Percentiles rank a stretch among this genome's conserved stretches.
Conservation (phyloP, 2,797 vertebrate genomes). For the Falco peregrinus region DNA sequence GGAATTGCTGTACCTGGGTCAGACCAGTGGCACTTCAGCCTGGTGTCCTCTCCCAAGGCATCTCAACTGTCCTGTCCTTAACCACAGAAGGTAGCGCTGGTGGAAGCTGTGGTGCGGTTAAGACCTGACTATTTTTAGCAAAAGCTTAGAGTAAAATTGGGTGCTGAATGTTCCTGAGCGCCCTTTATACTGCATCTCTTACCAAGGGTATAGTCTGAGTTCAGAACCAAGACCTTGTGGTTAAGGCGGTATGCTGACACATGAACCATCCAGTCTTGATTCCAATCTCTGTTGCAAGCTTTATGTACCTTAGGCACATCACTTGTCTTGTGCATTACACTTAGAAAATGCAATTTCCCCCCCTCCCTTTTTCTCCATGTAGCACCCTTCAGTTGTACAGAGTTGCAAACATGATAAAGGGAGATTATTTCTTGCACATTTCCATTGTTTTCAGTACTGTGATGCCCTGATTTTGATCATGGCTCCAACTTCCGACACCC, state of each 20-base stretch:
- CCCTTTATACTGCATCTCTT: not conserved
- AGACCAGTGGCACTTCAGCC: not conserved
- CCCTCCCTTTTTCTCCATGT: not conserved
- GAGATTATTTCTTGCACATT: not conserved
- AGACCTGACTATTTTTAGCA: not conserved
- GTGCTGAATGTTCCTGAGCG: not conserved
- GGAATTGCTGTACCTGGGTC: constrained; percentile 2
- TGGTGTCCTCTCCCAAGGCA: not conserved
- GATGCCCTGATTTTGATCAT: not conserved
- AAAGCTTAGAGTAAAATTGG: not conserved
- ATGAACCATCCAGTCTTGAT: not conserved
- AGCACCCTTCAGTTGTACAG: not conserved
- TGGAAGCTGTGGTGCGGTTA: not conserved
- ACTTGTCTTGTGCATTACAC: not conserved
- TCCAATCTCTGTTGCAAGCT: not conserved
- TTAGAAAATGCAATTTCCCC: not conserved
- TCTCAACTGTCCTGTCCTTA: not conserved
- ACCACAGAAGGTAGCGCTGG: not conserved
- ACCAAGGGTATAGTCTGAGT: not conserved
- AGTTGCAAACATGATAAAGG: not conserved
- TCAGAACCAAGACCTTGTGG: not conserved
- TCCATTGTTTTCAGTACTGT: not conserved
- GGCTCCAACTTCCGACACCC: not conserved
- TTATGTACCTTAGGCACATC: not conserved
- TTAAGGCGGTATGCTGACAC: not conserved